phyloP scores from a whole-genome alignment of 2,888 invertebrate species.

The Coleophora flavipennella region DNA sequence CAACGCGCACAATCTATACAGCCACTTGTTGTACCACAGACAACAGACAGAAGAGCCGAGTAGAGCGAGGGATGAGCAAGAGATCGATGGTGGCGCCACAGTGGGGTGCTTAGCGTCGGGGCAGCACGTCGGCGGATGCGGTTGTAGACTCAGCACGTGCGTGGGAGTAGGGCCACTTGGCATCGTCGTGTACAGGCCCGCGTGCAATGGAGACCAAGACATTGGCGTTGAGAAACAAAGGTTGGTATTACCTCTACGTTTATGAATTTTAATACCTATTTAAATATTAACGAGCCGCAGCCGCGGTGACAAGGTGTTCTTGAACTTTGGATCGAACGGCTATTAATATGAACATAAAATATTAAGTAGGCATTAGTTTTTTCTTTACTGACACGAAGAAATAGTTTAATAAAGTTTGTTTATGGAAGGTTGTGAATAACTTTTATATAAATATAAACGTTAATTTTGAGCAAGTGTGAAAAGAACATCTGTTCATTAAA shows the following conservation, averaged over 20 bases:
- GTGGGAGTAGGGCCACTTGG: conserved; percentile 90
- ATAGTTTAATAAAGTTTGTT: no score
- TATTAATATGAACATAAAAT: no score
- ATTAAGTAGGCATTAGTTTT: no score
- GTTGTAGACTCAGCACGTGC: conserved; percentile 60
- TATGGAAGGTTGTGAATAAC: no score
- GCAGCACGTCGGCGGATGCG: conserved; percentile 56
- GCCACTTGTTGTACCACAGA: conserved; percentile 77
- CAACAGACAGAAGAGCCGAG: conserved; percentile 67
- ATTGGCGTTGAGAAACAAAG: conserved; percentile 76
- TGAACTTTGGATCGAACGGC: no score
- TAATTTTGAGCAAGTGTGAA: not conserved
- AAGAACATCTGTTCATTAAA: no score
- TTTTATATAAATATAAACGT: no score
- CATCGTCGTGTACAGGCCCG: conserved; percentile 77
- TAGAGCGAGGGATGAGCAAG: conserved; percentile 52
- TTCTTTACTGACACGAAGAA: no score
- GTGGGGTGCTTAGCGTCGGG: conserved; percentile 60
- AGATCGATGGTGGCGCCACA: conserved; percentile 59
- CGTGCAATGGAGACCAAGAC: conserved; percentile 70
- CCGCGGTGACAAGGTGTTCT: no score
- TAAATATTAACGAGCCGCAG: no score
- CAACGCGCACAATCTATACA: conserved; percentile 83
- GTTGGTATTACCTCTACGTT: conserved; percentile 25
- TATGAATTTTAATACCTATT: no score